A percentile compares a stretch with the other conserved stretches of the same genome.
Conservation (phyloP, 2,113 vertebrate species). For the Fregetta grallaria region DNA sequence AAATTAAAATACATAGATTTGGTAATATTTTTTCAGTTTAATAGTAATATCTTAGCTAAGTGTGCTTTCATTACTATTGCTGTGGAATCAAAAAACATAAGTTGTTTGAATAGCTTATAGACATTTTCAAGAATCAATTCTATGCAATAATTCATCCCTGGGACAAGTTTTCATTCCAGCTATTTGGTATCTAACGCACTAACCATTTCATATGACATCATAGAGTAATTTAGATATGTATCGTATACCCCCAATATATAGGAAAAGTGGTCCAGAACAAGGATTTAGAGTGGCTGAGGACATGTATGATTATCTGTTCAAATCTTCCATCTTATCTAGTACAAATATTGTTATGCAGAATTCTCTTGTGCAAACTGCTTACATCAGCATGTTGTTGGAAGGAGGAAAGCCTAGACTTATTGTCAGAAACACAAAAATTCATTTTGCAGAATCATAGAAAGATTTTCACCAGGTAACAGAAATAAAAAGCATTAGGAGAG, state of each 20-base stretch:
- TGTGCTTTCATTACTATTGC: neutral
- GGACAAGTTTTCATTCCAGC: neutral
- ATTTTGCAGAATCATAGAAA: neutral
- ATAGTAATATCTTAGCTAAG: neutral
- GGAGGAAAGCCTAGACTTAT: neutral
- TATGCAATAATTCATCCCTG: neutral
- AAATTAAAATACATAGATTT: neutral
- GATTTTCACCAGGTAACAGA: neutral
- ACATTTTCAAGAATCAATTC: neutral
- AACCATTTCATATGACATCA: neutral
- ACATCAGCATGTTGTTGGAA: too few species aligned
- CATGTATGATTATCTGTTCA: neutral
- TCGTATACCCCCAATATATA: neutral
- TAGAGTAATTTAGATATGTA: neutral
- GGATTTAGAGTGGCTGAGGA: neutral
- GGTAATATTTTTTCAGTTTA: neutral
- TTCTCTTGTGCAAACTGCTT: neutral
- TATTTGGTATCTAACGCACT: neutral
- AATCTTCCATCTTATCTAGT: neutral
- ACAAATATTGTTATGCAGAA: neutral
- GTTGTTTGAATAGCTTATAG: neutral
- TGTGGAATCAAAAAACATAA: neutral
- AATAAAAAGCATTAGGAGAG: neutral
- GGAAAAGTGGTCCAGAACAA: neutral
- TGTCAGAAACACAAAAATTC: neutral